Percentiles rank a stretch among this genome's conserved stretches.
Conservation (phyloP, 2,113 vertebrate genomes). For the Zapornia atra region DNA sequence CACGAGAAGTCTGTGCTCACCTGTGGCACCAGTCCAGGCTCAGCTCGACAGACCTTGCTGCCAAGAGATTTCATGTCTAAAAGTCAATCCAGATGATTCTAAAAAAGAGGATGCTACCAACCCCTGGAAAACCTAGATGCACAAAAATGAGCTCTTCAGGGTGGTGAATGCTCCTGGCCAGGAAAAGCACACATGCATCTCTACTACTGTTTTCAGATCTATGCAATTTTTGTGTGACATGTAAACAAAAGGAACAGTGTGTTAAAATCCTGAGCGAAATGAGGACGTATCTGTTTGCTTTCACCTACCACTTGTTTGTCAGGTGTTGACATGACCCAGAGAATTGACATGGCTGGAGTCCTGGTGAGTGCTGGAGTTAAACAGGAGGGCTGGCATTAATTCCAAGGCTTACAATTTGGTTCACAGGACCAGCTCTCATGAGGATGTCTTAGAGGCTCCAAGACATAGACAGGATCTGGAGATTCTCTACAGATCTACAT, state of each 20-base stretch:
- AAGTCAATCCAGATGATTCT: slow-evolving; percentile 20
- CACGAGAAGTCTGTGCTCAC: slow-evolving; percentile 4
- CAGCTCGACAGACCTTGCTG: neutral
- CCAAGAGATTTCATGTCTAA: neutral
- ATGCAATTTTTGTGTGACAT: neutral
- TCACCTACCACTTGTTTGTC: neutral
- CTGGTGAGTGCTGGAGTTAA: neutral
- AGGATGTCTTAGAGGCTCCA: neutral
- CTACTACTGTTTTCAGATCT: neutral
- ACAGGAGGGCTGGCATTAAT: neutral
- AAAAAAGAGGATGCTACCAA: neutral
- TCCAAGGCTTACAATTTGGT: neutral
- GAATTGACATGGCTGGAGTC: neutral
- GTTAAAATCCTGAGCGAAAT: neutral
- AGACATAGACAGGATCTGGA: neutral
- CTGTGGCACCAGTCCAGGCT: slow-evolving; percentile 7
- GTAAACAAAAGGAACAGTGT: neutral
- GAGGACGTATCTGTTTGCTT: neutral
- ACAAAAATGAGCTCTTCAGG: neutral
- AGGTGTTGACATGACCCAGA: neutral
- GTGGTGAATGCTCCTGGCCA: rapidly evolving
- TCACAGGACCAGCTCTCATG: neutral
- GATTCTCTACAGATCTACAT: too few relatives aligned
- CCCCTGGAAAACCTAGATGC: neutral
- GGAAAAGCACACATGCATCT: neutral